These are phyloP conservation scores for Drosophila kuntzei DNA, from an alignment of 2,888 invertebrate species.

Conservation along the genomic window DNA sequence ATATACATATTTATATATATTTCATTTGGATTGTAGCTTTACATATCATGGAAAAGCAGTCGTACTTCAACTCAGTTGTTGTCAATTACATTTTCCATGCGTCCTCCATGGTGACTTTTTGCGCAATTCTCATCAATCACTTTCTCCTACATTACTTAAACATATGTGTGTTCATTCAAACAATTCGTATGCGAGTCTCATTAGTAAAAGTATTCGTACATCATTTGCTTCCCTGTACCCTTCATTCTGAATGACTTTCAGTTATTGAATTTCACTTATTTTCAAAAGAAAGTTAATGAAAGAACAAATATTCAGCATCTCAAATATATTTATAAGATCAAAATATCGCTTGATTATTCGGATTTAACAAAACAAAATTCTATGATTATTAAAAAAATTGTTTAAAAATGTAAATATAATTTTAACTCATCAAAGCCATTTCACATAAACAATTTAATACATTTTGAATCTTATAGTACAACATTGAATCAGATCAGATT, in stretches of 20 bases:
- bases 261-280: background rate
- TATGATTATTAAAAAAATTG: too few relatives aligned
- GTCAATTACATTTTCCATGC: slow-evolving; percentile 2
- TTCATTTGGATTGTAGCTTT: background rate
- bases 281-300: background rate
- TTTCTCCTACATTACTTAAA: background rate
- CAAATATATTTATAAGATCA: background rate
- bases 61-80: slow-evolving; percentile 4
- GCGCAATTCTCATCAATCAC: slow-evolving; percentile 17
- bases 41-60: background rate
- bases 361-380: too few relatives aligned
- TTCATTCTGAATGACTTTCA: background rate
- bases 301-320: background rate
- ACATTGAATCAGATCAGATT: too few relatives aligned
- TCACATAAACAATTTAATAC: too few relatives aligned
- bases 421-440: background rate
- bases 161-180: slow-evolving; percentile 1
- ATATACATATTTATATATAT: background rate
- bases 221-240: background rate
- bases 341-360: too few relatives aligned
- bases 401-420: too few relatives aligned
- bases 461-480: too few relatives aligned
- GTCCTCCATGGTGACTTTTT: slow-evolving; percentile 6
- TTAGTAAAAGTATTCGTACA: background rate
- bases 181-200: background rate